These are phyloP conservation scores for Spilarctia lutea DNA, from an alignment of 2,888 invertebrate species.

Conservation along the genomic window DNA sequence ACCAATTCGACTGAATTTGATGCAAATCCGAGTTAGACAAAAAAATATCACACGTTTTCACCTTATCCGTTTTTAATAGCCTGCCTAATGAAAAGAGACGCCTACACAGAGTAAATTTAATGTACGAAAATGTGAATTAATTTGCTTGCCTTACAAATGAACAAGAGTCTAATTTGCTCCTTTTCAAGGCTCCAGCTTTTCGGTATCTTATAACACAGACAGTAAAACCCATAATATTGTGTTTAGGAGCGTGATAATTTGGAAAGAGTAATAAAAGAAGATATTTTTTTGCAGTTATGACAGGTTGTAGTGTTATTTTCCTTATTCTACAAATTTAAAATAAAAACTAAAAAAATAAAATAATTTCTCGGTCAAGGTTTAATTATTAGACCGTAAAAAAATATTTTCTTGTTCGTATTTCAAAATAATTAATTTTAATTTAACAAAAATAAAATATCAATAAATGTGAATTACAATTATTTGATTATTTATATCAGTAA, in stretches of 20 bases:
- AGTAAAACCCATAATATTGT: too few species aligned
- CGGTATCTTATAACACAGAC: not conserved
- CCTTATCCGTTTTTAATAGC: not conserved
- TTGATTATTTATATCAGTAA: not conserved
- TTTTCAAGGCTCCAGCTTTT: not conserved
- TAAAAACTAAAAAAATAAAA: not conserved
- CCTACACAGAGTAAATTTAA: not conserved
- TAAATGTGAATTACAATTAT: too few species aligned
- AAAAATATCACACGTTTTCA: slow-evolving; percentile 5
- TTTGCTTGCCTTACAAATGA: not conserved
- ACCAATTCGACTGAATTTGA: not conserved
- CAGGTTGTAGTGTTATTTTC: too few species aligned
- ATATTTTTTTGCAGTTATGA: not conserved
- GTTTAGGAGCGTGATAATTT: too few species aligned
- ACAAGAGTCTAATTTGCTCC: not conserved
- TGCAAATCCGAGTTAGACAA: slow-evolving; percentile 3
- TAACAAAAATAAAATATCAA: too few species aligned
- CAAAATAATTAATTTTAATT: not conserved
- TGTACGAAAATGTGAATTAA: not conserved
- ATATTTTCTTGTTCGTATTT: not conserved
- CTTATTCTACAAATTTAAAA: too few species aligned
- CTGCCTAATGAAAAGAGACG: not conserved
- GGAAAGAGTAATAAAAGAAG: not conserved
- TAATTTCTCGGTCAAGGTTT: not conserved
- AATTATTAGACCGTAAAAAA: not conserved